A percentile compares a stretch with the other conserved stretches of the same genome.
These are phyloP conservation scores for Leucosticte australis DNA, from an alignment of 2,113 vertebrate genomes.

Conservation along the genomic window DNA sequence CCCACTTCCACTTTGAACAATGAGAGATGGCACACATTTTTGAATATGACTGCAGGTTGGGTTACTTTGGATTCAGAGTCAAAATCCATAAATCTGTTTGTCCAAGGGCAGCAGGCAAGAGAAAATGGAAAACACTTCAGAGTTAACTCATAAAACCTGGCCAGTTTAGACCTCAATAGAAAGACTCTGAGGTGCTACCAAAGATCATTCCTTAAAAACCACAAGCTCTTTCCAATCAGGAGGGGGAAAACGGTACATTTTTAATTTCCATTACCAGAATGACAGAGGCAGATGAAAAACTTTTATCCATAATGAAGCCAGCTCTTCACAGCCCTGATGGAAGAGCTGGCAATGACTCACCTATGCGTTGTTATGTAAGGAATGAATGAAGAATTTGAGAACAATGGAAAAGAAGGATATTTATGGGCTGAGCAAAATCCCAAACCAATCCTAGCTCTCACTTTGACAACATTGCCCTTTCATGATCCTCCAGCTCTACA, in stretches of 20 bases:
- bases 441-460: not conserved
- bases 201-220: not conserved
- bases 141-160: not conserved
- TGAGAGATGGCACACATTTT: not conserved
- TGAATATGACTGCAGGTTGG: not conserved
- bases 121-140: not conserved
- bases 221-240: not conserved
- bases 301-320: not conserved
- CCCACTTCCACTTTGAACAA: not conserved
- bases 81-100: not conserved
- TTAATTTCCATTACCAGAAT: not conserved
- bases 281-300: not conserved
- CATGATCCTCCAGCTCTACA: not conserved
- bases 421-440: not conserved
- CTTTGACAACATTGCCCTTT: not conserved
- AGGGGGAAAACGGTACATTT: not conserved
- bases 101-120: not conserved
- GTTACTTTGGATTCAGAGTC: not conserved
- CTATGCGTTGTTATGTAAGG: fast-evolving
- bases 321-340: not conserved
- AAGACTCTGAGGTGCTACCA: not conserved
- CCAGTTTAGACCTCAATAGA: not conserved
- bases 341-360: not conserved
- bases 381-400: not conserved
- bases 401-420: not conserved